Percentiles rank a stretch among this genome's conserved stretches.
Conservation (phyloP, 2,888 invertebrate genomes). For the Caenorhabditis auriculariae region DNA sequence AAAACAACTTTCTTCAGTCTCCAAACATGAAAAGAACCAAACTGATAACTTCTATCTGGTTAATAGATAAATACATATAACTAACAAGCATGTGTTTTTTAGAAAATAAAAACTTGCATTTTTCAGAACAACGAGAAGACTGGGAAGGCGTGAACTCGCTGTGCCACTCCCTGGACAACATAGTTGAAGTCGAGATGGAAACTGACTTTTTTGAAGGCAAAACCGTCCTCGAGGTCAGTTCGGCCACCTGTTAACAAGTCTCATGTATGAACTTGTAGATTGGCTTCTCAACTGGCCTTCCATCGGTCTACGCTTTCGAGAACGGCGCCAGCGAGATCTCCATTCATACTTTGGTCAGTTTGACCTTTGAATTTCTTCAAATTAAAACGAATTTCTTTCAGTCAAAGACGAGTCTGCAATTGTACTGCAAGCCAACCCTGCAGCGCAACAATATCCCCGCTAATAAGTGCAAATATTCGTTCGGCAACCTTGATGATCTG, state of each 20-base stretch:
- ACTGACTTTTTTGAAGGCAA: constrained; percentile 53
- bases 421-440: constrained; percentile 49
- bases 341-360: constrained; percentile 37
- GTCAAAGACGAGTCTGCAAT: constrained; percentile 33
- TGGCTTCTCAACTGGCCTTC: constrained; percentile 57
- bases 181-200: constrained; percentile 54
- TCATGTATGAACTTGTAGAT: constrained; percentile 19
- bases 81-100: too few relatives aligned
- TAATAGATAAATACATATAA: too few relatives aligned
- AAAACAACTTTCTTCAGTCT: too few relatives aligned
- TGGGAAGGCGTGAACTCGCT: constrained; percentile 57
- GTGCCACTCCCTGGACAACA: constrained; percentile 51
- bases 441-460: constrained; percentile 50
- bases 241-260: neutral
- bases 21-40: too few relatives aligned
- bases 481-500: constrained; percentile 36
- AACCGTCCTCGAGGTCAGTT: constrained; percentile 48
- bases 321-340: constrained; percentile 51
- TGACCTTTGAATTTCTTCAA: neutral
- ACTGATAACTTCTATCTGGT: too few relatives aligned
- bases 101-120: too few relatives aligned
- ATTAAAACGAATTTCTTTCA: too few relatives aligned
- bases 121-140: constrained; percentile 34
- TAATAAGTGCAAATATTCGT: constrained; percentile 43
- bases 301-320: constrained; percentile 52